A percentile compares a stretch with the other conserved stretches of the same genome.
Evolutionary conservation across 2,888 invertebrate genomes (phyloP).

Genomic region (Caenorhabditis sp.): DNA sequence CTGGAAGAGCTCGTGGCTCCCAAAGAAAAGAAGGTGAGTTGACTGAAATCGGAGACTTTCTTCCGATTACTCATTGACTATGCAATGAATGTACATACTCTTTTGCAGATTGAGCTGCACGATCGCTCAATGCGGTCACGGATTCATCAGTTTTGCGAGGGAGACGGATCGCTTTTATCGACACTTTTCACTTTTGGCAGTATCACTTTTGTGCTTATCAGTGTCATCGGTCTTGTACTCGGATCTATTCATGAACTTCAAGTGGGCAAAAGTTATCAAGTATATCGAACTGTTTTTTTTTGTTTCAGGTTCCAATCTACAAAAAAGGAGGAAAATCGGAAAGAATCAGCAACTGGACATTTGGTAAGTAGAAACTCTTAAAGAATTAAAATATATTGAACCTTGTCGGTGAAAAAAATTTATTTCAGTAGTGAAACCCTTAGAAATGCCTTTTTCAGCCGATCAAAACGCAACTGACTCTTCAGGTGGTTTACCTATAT

Average conservation of each 20-base stretch:
- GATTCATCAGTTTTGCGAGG: conserved; percentile 73
- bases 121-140: conserved; percentile 63
- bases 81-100: neutral
- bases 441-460: conserved; percentile 45
- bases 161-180: conserved; percentile 71
- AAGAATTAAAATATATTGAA: no score
- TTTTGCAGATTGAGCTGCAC: conserved; percentile 58
- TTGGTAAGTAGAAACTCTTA: conserved; percentile 52
- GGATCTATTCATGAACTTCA: conserved; percentile 76
- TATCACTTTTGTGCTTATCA: conserved; percentile 75
- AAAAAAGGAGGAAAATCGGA: conserved; percentile 62
- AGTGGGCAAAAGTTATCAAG: no score
- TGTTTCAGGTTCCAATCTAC: conserved; percentile 63
- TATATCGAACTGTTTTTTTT: no score
- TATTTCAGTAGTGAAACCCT: conserved; percentile 18
- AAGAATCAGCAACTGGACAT: conserved; percentile 51
- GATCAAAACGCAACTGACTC: conserved; percentile 42
- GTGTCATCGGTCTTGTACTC: conserved; percentile 74
- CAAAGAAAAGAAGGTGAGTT: conserved; percentile 63
- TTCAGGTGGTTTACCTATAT: conserved; percentile 47
- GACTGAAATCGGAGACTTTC: conserved; percentile 28
- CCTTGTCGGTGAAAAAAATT: no score
- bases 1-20: conserved; percentile 70
- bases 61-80: neutral
- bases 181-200: conserved; percentile 73